phyloP scores from a whole-genome alignment of 2,888 invertebrate species.

The Biston betularia region DNA sequence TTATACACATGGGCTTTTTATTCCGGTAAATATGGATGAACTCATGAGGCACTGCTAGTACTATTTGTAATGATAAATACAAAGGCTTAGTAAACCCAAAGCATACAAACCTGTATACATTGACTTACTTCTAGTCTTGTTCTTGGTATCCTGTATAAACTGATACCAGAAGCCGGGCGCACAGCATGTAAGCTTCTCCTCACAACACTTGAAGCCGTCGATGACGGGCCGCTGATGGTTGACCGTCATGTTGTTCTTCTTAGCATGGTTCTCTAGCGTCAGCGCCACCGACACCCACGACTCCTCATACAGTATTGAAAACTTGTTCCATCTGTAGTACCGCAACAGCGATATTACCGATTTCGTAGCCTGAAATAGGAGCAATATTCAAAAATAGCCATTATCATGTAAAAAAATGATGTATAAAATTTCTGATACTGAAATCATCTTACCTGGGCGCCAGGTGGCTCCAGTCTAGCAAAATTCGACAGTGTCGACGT shows the following conservation, averaged over 20 bases:
- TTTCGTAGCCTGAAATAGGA: slow-evolving; percentile 92
- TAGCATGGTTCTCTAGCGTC: slow-evolving; percentile 92
- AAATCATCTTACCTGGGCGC: slow-evolving; percentile 90
- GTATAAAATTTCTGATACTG: neutral
- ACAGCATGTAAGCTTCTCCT: slow-evolving; percentile 91
- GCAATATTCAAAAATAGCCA: neutral
- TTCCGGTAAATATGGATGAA: too few relatives aligned
- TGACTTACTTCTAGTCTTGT: slow-evolving; percentile 92
- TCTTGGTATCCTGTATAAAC: slow-evolving; percentile 94
- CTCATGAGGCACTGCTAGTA: too few relatives aligned
- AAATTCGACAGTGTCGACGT: slow-evolving; percentile 96
- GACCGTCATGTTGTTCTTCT: slow-evolving; percentile 92
- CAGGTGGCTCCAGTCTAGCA: slow-evolving; percentile 97
- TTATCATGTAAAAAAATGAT: too few relatives aligned
- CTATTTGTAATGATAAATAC: too few relatives aligned
- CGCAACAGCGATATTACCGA: slow-evolving; percentile 96
- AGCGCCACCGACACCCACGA: slow-evolving; percentile 93
- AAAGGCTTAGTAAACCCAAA: too few relatives aligned
- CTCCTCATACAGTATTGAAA: slow-evolving; percentile 94
- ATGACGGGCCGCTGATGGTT: slow-evolving; percentile 91
- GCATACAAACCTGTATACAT: neutral
- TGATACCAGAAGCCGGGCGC: slow-evolving; percentile 93
- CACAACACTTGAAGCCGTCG: slow-evolving; percentile 92
- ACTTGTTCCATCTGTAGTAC: slow-evolving; percentile 97
- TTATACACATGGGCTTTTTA: too few relatives aligned